Conservation (phyloP, 1,140 invertebrate genomes). For the Ridgeia piscesae region DNA sequence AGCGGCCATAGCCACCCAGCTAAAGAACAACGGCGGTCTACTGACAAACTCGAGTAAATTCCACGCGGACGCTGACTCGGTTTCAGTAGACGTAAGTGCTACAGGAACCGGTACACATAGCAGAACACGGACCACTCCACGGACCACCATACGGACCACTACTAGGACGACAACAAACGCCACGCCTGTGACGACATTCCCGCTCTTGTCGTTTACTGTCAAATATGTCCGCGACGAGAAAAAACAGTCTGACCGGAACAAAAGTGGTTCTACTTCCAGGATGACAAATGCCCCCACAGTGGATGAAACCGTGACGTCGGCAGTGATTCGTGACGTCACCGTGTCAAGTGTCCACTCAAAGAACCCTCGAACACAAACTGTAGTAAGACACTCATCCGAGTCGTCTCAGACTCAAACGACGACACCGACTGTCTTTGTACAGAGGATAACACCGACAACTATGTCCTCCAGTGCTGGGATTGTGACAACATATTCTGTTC, state of each 20-base stretch:
- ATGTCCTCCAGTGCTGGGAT: background rate
- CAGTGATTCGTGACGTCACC: background rate
- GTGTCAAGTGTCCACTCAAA: background rate
- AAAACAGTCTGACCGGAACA: background rate
- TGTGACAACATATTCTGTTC: background rate
- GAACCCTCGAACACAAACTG: background rate
- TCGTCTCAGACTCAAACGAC: background rate
- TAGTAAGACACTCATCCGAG: background rate
- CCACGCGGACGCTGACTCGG: background rate
- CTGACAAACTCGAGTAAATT: background rate
- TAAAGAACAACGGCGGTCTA: background rate
- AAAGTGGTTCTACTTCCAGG: background rate
- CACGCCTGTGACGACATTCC: background rate
- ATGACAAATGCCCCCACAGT: background rate
- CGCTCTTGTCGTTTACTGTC: background rate
- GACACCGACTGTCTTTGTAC: background rate
- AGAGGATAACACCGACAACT: no score
- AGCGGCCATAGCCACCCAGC: background rate
- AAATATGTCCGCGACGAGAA: background rate
- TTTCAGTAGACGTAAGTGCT: background rate
- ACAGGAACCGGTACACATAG: background rate
- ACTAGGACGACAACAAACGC: background rate
- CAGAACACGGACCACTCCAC: background rate
- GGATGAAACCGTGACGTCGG: background rate
- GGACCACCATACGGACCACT: background rate